These are phyloP conservation scores for Macropodus opercularis DNA, from an alignment of 2,797 vertebrate genomes.

Conservation along the genomic window DNA sequence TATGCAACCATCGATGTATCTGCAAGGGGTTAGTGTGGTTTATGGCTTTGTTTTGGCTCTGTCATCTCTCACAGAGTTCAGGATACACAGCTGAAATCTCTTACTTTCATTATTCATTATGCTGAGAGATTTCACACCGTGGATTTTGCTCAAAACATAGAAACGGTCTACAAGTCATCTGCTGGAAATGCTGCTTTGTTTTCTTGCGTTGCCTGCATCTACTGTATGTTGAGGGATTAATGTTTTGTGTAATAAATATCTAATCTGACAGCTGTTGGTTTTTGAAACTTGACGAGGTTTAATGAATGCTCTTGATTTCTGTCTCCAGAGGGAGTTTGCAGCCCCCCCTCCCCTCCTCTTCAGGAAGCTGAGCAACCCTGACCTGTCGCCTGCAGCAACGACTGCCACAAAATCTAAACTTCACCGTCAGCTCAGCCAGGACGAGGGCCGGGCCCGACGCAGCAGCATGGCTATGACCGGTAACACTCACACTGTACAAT, in stretches of 20 bases:
- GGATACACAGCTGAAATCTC: too few species aligned
- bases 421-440: slow-evolving; percentile 94
- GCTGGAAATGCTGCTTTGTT: too few species aligned
- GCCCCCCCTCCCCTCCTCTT: slow-evolving; percentile 88
- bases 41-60: slow-evolving; percentile 21
- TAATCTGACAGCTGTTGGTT: not conserved
- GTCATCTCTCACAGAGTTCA: not conserved
- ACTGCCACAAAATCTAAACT: slow-evolving; percentile 89
- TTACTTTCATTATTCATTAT: too few species aligned
- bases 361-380: slow-evolving; percentile 96
- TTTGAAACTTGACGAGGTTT: too few species aligned
- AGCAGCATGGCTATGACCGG: slow-evolving; percentile 93
- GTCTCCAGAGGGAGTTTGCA: slow-evolving; percentile 82
- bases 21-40: slow-evolving; percentile 8
- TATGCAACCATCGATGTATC: slow-evolving; percentile 15
- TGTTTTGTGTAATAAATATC: too few species aligned
- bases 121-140: too few species aligned
- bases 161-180: too few species aligned
- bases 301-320: not conserved
- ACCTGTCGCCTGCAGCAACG: slow-evolving; percentile 89
- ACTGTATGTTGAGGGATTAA: too few species aligned
- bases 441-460: slow-evolving; percentile 89
- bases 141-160: too few species aligned
- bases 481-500: slow-evolving; percentile 55
- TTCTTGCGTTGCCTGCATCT: too few species aligned